phyloP scores from a whole-genome alignment of 1,140 invertebrate genomes.

The Battus philenor region DNA sequence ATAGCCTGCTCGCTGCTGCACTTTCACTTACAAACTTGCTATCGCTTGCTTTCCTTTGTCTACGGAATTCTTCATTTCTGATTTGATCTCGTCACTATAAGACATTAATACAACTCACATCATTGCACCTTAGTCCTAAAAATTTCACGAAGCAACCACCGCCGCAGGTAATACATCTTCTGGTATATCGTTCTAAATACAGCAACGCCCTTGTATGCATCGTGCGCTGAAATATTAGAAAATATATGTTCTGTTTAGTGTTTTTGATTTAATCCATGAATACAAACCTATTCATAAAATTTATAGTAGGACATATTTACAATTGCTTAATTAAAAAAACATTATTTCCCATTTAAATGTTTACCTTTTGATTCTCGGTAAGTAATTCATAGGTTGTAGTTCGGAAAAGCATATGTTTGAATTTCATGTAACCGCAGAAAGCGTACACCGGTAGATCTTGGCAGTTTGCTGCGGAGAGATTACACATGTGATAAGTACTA shows the following conservation, averaged over 20 bases:
- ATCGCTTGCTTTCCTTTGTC: no score
- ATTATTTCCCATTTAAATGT: neutral
- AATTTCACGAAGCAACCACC: slow-evolving; percentile 73
- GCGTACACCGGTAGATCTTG: slow-evolving; percentile 77
- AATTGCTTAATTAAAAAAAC: neutral
- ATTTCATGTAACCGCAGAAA: slow-evolving; percentile 78
- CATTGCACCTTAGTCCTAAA: slow-evolving; percentile 55
- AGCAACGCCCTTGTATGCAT: slow-evolving; percentile 77
- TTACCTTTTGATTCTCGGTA: slow-evolving; percentile 79
- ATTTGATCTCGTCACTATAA: no score
- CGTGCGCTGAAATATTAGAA: slow-evolving; percentile 47
- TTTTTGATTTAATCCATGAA: neutral
- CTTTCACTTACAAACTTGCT: no score
- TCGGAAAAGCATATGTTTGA: slow-evolving; percentile 74
- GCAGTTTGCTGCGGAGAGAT: slow-evolving; percentile 45
- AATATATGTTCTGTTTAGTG: neutral
- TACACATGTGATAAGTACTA: neutral
- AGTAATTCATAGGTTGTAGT: slow-evolving; percentile 78
- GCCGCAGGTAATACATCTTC: slow-evolving; percentile 75
- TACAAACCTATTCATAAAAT: neutral
- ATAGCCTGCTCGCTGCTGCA: no score
- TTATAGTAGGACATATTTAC: neutral
- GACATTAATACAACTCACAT: no score
- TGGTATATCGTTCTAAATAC: slow-evolving; percentile 76
- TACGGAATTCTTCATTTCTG: no score